Percentiles rank a stretch among this genome's conserved stretches.
These are phyloP conservation scores for Ariopsis seemanni DNA, from an alignment of 2,113 vertebrate genomes.

Conservation along the genomic window DNA sequence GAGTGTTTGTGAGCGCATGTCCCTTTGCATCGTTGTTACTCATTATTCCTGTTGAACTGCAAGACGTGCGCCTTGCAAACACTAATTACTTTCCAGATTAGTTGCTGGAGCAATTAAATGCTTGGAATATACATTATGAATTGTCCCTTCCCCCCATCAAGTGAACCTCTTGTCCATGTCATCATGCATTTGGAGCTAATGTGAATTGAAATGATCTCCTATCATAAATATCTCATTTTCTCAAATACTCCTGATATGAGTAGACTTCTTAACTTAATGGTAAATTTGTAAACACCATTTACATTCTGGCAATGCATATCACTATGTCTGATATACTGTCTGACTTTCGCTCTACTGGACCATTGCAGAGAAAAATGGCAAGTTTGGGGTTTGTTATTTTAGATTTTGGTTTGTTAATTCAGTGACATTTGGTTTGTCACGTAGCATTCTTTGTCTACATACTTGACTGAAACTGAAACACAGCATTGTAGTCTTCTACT, in stretches of 20 bases:
- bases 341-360: neutral
- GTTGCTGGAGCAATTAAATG: conserved; percentile 62
- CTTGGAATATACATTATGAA: conserved; percentile 23
- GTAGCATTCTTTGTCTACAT: neutral
- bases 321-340: neutral
- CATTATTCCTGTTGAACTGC: conserved; percentile 61
- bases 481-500: neutral
- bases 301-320: conserved; percentile 7
- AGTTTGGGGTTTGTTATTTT: neutral
- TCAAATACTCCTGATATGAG: conserved; percentile 27
- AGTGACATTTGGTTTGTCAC: neutral
- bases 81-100: conserved; percentile 68
- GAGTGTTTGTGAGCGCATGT: conserved; percentile 46
- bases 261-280: conserved; percentile 29
- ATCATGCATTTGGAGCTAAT: conserved; percentile 29
- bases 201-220: conserved; percentile 27
- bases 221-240: conserved; percentile 44
- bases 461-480: conserved; percentile 6
- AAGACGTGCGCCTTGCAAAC: conserved; percentile 55
- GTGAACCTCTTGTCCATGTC: conserved; percentile 37
- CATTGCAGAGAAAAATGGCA: neutral
- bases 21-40: conserved; percentile 55
- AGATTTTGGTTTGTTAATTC: neutral
- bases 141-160: conserved; percentile 23
- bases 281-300: conserved; percentile 33